Base-by-base conservation (phyloP, 30 jellyfish, hydroid and myxozoan genomes). In the Nemopilema nomurai region DNA sequence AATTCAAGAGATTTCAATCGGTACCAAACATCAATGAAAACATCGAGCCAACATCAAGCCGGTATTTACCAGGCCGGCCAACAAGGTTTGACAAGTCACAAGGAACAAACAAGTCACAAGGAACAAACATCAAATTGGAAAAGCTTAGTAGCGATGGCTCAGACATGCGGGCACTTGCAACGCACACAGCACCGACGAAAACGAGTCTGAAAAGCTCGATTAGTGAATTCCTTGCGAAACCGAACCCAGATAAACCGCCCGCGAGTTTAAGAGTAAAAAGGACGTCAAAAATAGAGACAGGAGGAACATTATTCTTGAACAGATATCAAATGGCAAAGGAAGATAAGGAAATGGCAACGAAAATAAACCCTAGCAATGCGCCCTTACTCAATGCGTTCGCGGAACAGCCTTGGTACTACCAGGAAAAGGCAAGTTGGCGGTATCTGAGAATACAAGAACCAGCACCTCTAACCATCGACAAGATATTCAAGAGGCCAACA, bases 181-280 rank as follows among this genome's bases (percentile, higher is more conserved):
- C 69, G 18, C 51, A 51, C 24, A 22, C 23, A 31, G 49, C 20
- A 3, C 6, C 9, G 57, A 13, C 6, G 57, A 41, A 49, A 24
- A 23, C 62, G 62, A 27, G 16, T 21, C 29, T 71, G 41, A 23
- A 31, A 18, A 50, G 24, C 9, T 28, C 65, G 28, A 67, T 84
- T 19, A 74, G 66, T 7, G 87, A 64, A 33, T 84, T 84, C 72
- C 93, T 84, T 32, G 87, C 70, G 21, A 84, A 84, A 69, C 84
- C 84, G 32, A 84, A 84, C 81, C 93, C 93, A 8, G 66, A 49
- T n/a, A 67, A 31, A 66, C 93, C 93, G 49, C 93, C 93, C 1
- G 77, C 67, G 1, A 84, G 93, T 51, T 65, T 84, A 18, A 22
- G 93, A 41, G 17, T 84, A 18, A 51, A 84, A 53, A 74, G 19